Conservation (phyloP, 2,113 vertebrate species). For the Garra rufa region DNA sequence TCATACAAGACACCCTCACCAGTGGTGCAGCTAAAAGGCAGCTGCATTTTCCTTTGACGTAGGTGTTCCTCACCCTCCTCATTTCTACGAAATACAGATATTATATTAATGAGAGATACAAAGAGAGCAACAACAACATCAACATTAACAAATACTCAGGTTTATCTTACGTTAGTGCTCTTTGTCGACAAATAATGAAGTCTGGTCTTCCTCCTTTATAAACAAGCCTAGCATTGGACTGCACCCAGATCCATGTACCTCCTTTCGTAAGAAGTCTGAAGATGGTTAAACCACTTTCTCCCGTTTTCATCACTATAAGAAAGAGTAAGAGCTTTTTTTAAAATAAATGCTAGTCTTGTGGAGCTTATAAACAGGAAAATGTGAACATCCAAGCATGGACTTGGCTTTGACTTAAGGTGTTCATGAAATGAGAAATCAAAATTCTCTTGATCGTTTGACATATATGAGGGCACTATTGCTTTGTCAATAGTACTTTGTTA, state of each 20-base stretch:
- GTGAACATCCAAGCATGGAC: not conserved
- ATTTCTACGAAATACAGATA: conserved; percentile 66
- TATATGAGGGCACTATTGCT: too few relatives aligned
- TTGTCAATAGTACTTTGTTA: too few relatives aligned
- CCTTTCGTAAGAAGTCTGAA: conserved; percentile 83
- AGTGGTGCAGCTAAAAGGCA: conserved; percentile 78
- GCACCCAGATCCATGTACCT: conserved; percentile 82
- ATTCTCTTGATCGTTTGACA: too few relatives aligned
- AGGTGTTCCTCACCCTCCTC: conserved; percentile 82
- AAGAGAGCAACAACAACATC: not conserved
- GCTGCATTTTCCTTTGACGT: conserved; percentile 71
- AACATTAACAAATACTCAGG: too few relatives aligned
- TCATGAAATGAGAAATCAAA: too few relatives aligned
- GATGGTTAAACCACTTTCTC: conserved; percentile 77
- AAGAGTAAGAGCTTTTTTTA: not conserved
- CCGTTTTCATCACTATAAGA: conserved; percentile 80
- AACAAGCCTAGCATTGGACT: conserved; percentile 79
- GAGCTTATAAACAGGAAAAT: not conserved
- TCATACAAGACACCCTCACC: conserved; percentile 82
- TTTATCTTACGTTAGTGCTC: conserved; percentile 76
- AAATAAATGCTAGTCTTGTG: not conserved
- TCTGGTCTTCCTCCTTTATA: conserved; percentile 79
- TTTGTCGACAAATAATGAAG: conserved; percentile 79
- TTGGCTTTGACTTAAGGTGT: conserved; percentile 3
- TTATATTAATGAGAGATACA: not conserved